These are phyloP conservation scores for Odontesthes bonariensis DNA, from an alignment of 2,113 vertebrate genomes.

Conservation along the genomic window DNA sequence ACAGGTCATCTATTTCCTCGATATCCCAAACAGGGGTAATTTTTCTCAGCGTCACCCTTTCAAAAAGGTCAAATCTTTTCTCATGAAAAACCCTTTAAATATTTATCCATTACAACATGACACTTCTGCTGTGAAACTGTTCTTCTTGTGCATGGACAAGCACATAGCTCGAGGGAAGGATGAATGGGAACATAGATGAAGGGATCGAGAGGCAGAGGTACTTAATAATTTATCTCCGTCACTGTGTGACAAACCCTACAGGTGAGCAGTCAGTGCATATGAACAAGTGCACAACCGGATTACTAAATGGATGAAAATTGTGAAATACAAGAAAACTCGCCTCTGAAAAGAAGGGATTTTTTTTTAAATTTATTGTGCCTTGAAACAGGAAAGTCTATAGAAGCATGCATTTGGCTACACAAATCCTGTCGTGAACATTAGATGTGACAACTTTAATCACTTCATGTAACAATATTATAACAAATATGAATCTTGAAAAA, in stretches of 20 bases:
- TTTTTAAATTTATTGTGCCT: neutral
- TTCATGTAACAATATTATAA: neutral
- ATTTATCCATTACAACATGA: slow-evolving; percentile 61
- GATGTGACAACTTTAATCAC: neutral
- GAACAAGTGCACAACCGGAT: slow-evolving; percentile 16
- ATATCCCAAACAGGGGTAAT: too few species aligned
- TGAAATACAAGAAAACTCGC: neutral
- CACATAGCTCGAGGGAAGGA: slow-evolving; percentile 46
- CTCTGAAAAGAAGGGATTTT: too few species aligned
- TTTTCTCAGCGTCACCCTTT: too few species aligned
- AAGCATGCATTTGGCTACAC: neutral
- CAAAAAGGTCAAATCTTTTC: slow-evolving; percentile 10
- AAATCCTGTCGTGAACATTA: neutral
- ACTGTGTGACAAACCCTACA: slow-evolving; percentile 51
- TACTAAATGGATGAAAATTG: slow-evolving; percentile 2
- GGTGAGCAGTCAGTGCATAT: slow-evolving; percentile 36
- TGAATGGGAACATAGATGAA: slow-evolving; percentile 43
- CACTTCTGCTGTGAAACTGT: slow-evolving; percentile 30
- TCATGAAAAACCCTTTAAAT: slow-evolving; percentile 58
- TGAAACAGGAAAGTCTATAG: neutral
- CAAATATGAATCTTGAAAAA: too few species aligned
- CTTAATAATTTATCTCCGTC: slow-evolving; percentile 70
- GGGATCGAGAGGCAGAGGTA: slow-evolving; percentile 16
- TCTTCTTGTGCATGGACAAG: slow-evolving; percentile 48
- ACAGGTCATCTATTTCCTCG: neutral